Evolutionary conservation across 2,797 vertebrate species (phyloP).

Genomic region (Xiphorhynchus erythropygius): DNA sequence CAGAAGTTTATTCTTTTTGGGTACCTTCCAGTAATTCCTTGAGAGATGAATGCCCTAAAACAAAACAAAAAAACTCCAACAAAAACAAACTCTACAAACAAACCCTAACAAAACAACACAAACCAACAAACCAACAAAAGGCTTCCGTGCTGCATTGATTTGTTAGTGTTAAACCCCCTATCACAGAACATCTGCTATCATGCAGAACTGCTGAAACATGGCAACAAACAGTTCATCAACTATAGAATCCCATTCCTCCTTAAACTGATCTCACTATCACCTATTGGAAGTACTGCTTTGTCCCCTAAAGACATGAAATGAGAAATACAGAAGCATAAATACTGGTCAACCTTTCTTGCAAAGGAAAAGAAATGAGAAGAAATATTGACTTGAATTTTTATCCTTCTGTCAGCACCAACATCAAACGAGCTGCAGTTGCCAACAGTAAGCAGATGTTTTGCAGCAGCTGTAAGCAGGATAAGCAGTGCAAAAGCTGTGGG

Average conservation of each 20-base stretch:
- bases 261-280: rapidly evolving
- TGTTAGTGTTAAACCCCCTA: neutral
- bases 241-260: neutral
- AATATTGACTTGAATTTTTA: neutral
- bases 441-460: neutral
- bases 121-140: neutral
- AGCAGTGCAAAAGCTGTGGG: neutral
- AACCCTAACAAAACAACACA: neutral
- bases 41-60: rapidly evolving
- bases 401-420: neutral
- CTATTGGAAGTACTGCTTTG: neutral
- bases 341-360: neutral
- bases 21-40: neutral
- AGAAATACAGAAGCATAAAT: neutral
- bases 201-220: neutral
- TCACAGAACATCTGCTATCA: neutral
- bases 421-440: neutral
- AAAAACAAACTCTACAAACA: neutral
- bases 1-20: neutral
- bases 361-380: neutral
- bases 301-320: neutral
- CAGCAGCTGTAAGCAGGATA: neutral
- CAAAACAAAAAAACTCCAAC: no score
- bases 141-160: rapidly evolving
- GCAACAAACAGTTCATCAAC: neutral